Percentiles rank a stretch among this genome's conserved stretches.
Evolutionary conservation across 2,113 vertebrate species (phyloP).

Genomic region (Leptocoma aspasia): DNA sequence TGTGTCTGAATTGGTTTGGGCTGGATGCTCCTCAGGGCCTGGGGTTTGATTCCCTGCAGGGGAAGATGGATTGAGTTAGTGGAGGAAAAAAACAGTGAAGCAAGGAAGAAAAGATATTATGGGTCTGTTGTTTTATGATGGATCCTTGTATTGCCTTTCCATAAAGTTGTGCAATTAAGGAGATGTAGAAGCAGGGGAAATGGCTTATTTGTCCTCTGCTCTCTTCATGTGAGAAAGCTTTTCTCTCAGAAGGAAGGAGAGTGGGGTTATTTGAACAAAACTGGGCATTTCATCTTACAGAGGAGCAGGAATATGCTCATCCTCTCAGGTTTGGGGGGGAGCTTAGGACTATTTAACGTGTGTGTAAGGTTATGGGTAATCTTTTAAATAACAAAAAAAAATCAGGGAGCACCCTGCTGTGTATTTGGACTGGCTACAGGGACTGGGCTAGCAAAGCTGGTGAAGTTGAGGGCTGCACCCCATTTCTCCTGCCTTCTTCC

Average conservation of each 20-base stretch:
- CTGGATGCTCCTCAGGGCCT: neutral
- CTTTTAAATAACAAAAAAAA: neutral
- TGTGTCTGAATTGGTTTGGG: neutral
- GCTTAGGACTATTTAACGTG: rapidly evolving
- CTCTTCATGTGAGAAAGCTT: neutral
- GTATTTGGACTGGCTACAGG: neutral
- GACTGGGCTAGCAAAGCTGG: neutral
- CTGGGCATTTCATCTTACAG: neutral
- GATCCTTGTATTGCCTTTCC: neutral
- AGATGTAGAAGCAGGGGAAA: neutral
- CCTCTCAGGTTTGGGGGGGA: neutral
- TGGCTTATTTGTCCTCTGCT: neutral
- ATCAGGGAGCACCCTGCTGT: neutral
- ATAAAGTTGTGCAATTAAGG: neutral
- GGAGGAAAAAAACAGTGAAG: neutral
- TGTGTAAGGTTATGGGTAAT: neutral
- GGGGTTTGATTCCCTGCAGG: neutral
- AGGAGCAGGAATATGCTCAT: neutral
- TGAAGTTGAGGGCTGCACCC: neutral
- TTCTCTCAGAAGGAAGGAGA: neutral
- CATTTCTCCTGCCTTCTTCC: neutral
- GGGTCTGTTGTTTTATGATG: neutral
- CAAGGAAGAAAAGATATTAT: neutral
- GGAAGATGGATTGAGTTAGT: neutral
- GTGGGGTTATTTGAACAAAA: neutral